Conservation (phyloP, 2,113 vertebrate species). For the Oreamnos americanus region DNA sequence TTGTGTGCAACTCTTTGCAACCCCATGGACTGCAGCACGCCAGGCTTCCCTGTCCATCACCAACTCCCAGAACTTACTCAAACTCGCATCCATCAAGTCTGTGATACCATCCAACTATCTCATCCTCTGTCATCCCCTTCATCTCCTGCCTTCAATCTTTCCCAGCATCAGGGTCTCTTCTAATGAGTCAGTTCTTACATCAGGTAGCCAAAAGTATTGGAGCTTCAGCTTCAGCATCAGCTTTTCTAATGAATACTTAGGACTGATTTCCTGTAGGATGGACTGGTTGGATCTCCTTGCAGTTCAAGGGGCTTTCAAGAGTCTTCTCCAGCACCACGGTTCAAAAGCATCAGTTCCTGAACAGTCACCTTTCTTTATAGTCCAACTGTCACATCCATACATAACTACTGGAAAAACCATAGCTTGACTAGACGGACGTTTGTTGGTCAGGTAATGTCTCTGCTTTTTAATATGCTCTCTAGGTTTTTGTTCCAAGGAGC, state of each 20-base stretch:
- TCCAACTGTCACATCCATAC: background rate
- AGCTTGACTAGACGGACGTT: background rate
- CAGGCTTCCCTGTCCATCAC: background rate
- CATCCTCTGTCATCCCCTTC: background rate
- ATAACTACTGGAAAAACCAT: background rate
- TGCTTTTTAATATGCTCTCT: background rate
- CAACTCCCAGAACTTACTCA: background rate
- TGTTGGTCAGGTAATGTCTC: background rate
- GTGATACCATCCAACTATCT: background rate
- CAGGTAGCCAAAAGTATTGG: background rate
- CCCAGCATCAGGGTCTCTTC: background rate
- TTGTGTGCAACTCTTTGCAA: rapidly evolving
- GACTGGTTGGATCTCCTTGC: background rate
- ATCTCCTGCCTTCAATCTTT: background rate
- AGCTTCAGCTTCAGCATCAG: background rate
- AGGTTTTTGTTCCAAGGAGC: background rate
- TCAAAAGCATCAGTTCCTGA: background rate
- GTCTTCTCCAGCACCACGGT: background rate
- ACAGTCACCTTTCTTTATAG: no score
- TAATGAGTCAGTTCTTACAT: background rate
- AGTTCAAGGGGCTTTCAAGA: background rate
- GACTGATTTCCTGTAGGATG: background rate
- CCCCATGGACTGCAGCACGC: background rate
- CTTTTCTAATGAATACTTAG: background rate
- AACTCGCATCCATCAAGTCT: background rate